A percentile compares a stretch with the other conserved stretches of the same genome.
These are phyloP conservation scores for Apodemus speciosus DNA, from an alignment of 2,113 vertebrate genomes.

Conservation along the genomic window DNA sequence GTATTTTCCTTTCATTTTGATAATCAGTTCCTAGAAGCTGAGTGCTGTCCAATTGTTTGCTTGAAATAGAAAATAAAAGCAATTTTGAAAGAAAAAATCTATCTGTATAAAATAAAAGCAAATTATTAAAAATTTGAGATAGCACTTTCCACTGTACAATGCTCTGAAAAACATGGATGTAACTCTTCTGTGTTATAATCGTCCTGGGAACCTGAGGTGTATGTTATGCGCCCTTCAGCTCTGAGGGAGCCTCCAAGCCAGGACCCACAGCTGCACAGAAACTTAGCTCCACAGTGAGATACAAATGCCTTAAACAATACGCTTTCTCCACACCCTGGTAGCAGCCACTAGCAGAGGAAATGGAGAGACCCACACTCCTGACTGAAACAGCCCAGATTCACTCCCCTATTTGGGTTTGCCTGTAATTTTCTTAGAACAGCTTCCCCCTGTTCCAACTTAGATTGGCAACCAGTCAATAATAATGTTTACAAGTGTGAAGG, in stretches of 20 bases:
- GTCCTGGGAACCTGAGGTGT: constrained; percentile 42
- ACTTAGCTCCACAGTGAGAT: constrained; percentile 81
- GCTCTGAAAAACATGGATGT: constrained; percentile 62
- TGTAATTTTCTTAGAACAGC: constrained; percentile 40
- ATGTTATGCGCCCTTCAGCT: constrained; percentile 56
- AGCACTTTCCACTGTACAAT: constrained; percentile 53
- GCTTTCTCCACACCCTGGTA: constrained; percentile 68
- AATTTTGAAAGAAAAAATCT: constrained; percentile 8
- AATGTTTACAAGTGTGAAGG: constrained; percentile 61
- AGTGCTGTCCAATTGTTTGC: constrained; percentile 68
- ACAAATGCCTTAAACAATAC: constrained; percentile 78
- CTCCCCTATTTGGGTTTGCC: constrained; percentile 70
- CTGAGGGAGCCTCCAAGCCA: constrained; percentile 62
- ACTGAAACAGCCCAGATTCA: constrained; percentile 65
- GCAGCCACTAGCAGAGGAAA: constrained; percentile 77
- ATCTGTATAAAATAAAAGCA: constrained; percentile 52
- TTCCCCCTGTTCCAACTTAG: constrained; percentile 62
- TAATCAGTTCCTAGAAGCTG: constrained; percentile 71
- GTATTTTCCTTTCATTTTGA: constrained; percentile 81
- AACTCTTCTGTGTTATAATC: constrained; percentile 18
- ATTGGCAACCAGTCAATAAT: constrained; percentile 63
- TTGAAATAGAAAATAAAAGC: constrained; percentile 7
- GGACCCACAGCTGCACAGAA: constrained; percentile 65
- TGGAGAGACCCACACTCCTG: constrained; percentile 66
- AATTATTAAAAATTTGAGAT: not conserved